Base-by-base conservation (phyloP, 2,888 invertebrate genomes). In the Cosmorhoe ocellata region DNA sequence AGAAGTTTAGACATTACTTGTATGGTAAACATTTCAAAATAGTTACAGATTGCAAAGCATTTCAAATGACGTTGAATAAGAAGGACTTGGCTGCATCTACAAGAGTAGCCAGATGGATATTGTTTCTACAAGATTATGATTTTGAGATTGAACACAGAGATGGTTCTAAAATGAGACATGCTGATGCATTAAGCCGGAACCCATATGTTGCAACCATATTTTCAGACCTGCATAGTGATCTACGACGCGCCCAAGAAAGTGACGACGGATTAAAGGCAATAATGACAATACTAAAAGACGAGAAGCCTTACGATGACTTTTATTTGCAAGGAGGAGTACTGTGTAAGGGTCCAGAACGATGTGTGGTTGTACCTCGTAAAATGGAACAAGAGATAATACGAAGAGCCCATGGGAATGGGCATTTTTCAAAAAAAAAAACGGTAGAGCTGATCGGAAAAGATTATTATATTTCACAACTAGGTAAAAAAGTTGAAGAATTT, bases 361-460 rank as follows among this genome's bases (percentile, higher is more conserved):
- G n/a, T 59, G 3, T 46, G 8, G 45, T 38, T 0, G 14, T 46
- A 10, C 46, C 81, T 0, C 66, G 58, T 13, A 12, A 13, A 6
- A 71, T 84, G 71, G 43, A 54, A 13, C 31, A 27, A 6, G 58
- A 59, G 22, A 52, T 69, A 1, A 45, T 66, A 12, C 49, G 41
- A 9, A 57, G 28, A 18, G 54, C 34, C 0, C 64, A 69, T 34
- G 9, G 26, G 0, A 61, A 51, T 36, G 66, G 66, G 0, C 63
- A 69, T 55, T 67, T 24, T 7, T 4, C 24, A 1, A 7, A 7
- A 7, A 24, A 7, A 7, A 24, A 24, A 7, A 3, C 6, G 24
- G 7, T 5, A 7, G 24, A 24, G 7, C 24, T 24, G 5, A 24
- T 24, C 7, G 7, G 27, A 11, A 50, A 22, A n/a, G 30, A 34